A percentile compares a stretch with the other conserved stretches of the same genome.
Conservation (phyloP, 2,113 vertebrate genomes). For the Hippocampus mohnikei region DNA sequence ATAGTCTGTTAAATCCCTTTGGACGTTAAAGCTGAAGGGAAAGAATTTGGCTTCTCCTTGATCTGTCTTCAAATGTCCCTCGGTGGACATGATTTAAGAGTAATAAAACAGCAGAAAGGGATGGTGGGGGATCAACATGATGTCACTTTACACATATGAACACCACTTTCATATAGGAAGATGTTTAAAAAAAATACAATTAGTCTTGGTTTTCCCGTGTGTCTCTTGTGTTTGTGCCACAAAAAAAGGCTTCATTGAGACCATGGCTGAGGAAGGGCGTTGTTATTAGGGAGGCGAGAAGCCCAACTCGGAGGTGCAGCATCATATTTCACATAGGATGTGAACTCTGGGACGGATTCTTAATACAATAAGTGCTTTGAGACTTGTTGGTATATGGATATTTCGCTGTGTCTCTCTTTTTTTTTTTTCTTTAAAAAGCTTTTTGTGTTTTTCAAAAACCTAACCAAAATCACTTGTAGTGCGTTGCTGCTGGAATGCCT, state of each 20-base stretch:
- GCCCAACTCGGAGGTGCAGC: constrained; percentile 50
- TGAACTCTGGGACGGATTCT: constrained; percentile 68
- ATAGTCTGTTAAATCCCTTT: constrained; percentile 67
- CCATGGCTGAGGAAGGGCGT: constrained; percentile 26
- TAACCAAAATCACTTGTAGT: constrained; percentile 75
- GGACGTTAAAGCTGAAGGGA: constrained; percentile 57
- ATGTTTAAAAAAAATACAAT: not conserved
- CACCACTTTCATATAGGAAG: constrained; percentile 32
- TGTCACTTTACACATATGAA: constrained; percentile 50
- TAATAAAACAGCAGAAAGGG: constrained; percentile 57
- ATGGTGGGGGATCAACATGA: constrained; percentile 44
- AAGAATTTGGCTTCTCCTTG: constrained; percentile 59
- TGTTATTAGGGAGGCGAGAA: constrained; percentile 30
- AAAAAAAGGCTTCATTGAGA: constrained; percentile 29
- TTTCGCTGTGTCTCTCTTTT: constrained; percentile 52
- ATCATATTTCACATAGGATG: constrained; percentile 65
- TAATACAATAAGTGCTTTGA: constrained; percentile 75
- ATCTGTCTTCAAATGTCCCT: constrained; percentile 64
- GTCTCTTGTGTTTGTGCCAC: constrained; percentile 16
- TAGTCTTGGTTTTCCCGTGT: constrained; percentile 9
- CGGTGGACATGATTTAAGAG: constrained; percentile 58
- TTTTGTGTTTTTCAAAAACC: constrained; percentile 36
- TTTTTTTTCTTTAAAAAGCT: constrained; percentile 32
- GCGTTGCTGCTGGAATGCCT: constrained; percentile 73
- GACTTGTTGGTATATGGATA: constrained; percentile 72